phyloP scores from a whole-genome alignment of 2,113 vertebrate species.

The Macquaria ambigua region DNA sequence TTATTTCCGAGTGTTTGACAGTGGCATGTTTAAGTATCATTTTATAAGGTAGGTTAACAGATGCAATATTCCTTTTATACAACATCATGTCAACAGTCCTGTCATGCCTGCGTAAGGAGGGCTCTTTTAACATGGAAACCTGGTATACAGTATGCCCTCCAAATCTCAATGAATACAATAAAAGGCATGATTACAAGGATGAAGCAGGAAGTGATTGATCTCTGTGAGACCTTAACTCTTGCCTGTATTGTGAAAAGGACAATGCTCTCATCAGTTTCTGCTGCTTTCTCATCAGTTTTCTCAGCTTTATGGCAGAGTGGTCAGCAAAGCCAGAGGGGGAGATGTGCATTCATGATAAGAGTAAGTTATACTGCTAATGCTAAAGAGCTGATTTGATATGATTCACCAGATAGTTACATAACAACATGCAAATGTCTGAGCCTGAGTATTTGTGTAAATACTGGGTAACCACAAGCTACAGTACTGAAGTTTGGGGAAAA shows the following conservation, averaged over 20 bases:
- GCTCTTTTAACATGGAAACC: background rate
- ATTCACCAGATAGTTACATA: background rate
- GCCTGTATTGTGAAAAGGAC: constrained; percentile 38
- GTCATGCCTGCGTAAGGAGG: background rate
- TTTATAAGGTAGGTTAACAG: background rate
- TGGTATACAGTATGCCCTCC: background rate
- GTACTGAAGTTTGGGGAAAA: background rate
- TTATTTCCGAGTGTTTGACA: background rate
- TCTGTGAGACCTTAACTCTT: constrained; percentile 31
- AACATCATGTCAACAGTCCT: background rate
- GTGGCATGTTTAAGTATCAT: background rate
- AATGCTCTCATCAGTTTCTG: constrained; percentile 46
- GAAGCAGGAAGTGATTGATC: background rate
- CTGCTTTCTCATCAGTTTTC: constrained; percentile 19
- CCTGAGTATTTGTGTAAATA: background rate
- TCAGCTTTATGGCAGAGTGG: background rate
- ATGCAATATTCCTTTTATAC: background rate
- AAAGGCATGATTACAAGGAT: constrained; percentile 16
- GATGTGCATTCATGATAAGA: background rate
- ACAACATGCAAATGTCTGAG: background rate
- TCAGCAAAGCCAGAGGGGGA: background rate
- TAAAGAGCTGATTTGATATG: background rate
- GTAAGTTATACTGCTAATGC: background rate
- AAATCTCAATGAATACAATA: background rate
- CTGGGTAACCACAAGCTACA: background rate